Percentiles rank a stretch among this genome's conserved stretches.
phyloP scores from a whole-genome alignment of 2,888 invertebrate species.

The Phengaris arion region DNA sequence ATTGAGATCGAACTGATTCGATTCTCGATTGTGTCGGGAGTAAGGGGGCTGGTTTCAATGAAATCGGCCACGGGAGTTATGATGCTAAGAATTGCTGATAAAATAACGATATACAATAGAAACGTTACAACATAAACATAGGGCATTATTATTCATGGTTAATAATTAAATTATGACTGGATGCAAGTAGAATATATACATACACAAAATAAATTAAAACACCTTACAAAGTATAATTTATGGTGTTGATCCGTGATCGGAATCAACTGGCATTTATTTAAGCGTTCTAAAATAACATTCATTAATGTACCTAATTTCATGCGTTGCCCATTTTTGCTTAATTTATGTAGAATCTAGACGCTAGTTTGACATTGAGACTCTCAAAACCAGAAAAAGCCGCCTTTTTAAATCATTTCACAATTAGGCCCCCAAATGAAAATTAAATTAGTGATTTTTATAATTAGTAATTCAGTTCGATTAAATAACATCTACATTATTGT shows the following conservation, averaged over 20 bases:
- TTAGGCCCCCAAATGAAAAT: background rate
- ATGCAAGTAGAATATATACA: too few species aligned
- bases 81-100: too few species aligned
- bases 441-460: background rate
- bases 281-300: background rate
- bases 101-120: too few species aligned
- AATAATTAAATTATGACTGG: too few species aligned
- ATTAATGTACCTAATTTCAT: background rate
- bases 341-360: background rate
- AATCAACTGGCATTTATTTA: constrained; percentile 7
- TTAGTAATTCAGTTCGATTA: background rate
- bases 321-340: background rate
- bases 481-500: background rate
- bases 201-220: background rate
- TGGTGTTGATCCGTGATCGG: background rate
- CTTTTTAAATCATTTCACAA: background rate
- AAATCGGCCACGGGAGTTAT: too few species aligned
- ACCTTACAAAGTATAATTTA: constrained; percentile 3
- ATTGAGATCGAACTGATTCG: too few species aligned
- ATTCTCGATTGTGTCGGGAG: too few species aligned
- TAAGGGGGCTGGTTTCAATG: too few species aligned
- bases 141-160: too few species aligned
- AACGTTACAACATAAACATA: too few species aligned
- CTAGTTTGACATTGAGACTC: background rate
- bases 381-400: constrained; percentile 2